These are phyloP conservation scores for Machimus rusticus DNA, from an alignment of 2,888 invertebrate species.

Conservation along the genomic window DNA sequence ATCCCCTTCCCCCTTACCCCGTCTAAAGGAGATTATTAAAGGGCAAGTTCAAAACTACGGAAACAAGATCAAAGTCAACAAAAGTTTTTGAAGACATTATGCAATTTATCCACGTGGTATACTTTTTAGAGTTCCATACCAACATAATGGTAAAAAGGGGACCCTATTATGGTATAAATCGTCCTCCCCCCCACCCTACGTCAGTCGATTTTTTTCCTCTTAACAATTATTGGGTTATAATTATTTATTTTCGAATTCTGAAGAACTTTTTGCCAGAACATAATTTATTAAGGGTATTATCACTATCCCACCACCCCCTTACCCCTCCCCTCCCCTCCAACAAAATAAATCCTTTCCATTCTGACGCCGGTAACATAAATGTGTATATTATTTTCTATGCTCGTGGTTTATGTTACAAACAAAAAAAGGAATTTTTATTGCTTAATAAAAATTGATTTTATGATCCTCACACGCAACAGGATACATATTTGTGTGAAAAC, in stretches of 20 bases:
- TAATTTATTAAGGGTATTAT: background rate
- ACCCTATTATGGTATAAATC: no score
- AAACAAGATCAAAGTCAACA: no score
- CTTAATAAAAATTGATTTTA: background rate
- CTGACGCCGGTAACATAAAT: background rate
- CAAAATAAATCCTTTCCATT: background rate
- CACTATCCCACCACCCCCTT: background rate
- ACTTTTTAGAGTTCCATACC: no score
- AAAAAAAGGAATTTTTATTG: background rate
- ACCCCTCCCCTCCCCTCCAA: background rate
- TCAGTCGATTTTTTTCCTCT: background rate
- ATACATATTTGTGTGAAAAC: background rate
- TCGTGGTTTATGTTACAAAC: background rate
- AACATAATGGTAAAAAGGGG: no score
- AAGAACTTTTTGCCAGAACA: background rate
- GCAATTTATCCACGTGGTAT: no score
- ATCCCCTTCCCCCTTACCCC: no score
- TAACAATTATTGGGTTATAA: background rate
- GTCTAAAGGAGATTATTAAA: no score
- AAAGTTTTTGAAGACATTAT: no score
- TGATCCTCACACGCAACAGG: background rate
- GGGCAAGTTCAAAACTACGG: no score
- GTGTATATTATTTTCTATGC: background rate
- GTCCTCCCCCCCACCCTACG: no score
- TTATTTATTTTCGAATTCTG: background rate